phyloP scores from a whole-genome alignment of 2,113 vertebrate species.

The Xiphophorus hellerii region DNA sequence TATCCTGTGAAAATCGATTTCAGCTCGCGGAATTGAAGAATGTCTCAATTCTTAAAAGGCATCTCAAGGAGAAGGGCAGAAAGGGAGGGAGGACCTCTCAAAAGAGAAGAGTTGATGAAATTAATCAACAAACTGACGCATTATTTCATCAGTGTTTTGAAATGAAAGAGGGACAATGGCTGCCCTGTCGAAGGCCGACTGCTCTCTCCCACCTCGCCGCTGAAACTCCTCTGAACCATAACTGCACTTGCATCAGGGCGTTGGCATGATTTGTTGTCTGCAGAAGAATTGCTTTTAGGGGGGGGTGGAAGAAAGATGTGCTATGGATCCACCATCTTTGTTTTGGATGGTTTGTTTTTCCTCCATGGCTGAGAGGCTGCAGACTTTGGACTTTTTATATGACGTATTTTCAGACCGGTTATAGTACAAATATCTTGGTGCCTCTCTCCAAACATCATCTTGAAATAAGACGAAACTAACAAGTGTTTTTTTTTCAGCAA shows the following conservation, averaged over 20 bases:
- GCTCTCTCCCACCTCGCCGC: neutral
- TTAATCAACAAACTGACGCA: neutral
- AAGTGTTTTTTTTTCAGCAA: too few species aligned
- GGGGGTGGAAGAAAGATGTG: neutral
- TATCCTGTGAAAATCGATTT: constrained; percentile 7
- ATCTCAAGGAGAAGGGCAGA: constrained; percentile 1
- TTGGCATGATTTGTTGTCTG: neutral
- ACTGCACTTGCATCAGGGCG: neutral
- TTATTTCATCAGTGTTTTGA: constrained; percentile 2
- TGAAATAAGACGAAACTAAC: too few species aligned
- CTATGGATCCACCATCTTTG: neutral
- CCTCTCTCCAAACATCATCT: too few species aligned
- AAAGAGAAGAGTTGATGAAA: neutral
- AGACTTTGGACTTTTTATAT: neutral
- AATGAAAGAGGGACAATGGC: neutral
- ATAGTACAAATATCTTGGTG: too few species aligned
- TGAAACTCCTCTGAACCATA: neutral
- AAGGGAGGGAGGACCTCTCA: neutral
- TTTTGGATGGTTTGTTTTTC: neutral
- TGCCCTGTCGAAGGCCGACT: neutral
- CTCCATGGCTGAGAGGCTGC: neutral
- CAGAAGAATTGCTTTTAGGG: neutral
- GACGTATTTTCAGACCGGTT: too few species aligned
- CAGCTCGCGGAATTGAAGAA: constrained; percentile 1
- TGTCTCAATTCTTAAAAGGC: constrained; percentile 8